Evolutionary conservation across 2,113 vertebrate genomes (phyloP).

Genomic region (Erythrolamprus reginae): DNA sequence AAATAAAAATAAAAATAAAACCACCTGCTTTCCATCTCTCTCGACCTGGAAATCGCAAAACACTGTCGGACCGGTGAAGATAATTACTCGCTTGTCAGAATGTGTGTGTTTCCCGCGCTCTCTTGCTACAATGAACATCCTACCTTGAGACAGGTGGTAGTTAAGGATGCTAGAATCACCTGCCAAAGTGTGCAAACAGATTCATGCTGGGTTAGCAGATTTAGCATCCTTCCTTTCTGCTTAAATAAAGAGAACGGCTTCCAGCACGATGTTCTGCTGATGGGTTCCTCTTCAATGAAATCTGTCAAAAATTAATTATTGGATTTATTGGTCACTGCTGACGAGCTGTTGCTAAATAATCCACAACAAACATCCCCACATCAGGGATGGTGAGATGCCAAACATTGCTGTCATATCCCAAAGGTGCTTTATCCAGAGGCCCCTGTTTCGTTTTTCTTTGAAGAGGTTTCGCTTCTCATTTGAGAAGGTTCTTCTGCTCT

Average conservation of each 20-base stretch:
- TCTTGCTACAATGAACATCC: slow-evolving; percentile 60
- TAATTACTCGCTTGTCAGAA: slow-evolving; percentile 71
- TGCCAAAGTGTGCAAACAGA: slow-evolving; percentile 65
- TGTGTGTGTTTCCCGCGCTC: slow-evolving; percentile 49
- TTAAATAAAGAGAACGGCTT: slow-evolving; percentile 53
- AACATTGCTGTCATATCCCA: no score
- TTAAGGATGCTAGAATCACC: slow-evolving; percentile 65
- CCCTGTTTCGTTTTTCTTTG: no score
- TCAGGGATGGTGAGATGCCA: no score
- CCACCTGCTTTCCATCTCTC: slow-evolving; percentile 66
- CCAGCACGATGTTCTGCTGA: slow-evolving; percentile 34
- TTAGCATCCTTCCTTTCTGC: slow-evolving; percentile 58
- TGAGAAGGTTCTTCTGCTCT: no score
- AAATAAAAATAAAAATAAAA: slow-evolving; percentile 42
- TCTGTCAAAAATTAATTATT: not conserved
- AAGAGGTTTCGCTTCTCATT: no score
- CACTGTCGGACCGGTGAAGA: slow-evolving; percentile 58
- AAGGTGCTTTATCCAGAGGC: no score
- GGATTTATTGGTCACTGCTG: not conserved
- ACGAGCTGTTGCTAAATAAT: not conserved
- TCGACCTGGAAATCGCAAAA: slow-evolving; percentile 69
- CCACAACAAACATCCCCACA: no score
- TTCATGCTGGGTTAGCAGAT: slow-evolving; percentile 68
- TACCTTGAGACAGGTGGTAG: slow-evolving; percentile 62
- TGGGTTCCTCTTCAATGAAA: slow-evolving; percentile 39